Percentiles rank a stretch among this genome's conserved stretches.
These are phyloP conservation scores for Dynastes maya DNA, from an alignment of 2,888 invertebrate genomes.

Conservation along the genomic window DNA sequence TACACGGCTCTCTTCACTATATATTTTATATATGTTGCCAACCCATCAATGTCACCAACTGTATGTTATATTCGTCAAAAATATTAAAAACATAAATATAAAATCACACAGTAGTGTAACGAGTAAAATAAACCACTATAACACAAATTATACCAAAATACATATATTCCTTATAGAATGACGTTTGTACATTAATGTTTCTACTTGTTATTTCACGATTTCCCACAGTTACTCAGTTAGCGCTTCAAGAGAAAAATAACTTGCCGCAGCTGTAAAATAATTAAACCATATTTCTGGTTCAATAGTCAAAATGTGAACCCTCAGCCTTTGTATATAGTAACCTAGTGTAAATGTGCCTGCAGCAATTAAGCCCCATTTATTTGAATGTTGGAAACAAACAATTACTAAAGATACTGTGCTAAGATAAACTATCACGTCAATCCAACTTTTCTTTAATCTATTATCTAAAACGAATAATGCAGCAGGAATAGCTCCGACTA, in stretches of 20 bases:
- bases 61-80: too few species aligned
- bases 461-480: constrained; percentile 28
- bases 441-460: constrained; percentile 36
- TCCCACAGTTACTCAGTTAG: not conserved
- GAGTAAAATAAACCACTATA: too few species aligned
- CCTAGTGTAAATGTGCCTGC: constrained; percentile 27
- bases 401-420: constrained; percentile 16
- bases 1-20: too few species aligned
- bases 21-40: too few species aligned
- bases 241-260: not conserved
- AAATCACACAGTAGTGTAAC: too few species aligned
- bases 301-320: not conserved
- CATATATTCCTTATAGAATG: too few species aligned
- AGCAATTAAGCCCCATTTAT: constrained; percentile 13
- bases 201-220: not conserved
- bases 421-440: constrained; percentile 41
- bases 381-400: constrained; percentile 18
- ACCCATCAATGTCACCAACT: too few species aligned
- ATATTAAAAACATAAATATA: too few species aligned
- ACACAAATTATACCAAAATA: too few species aligned
- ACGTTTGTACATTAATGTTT: not conserved
- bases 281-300: constrained; percentile 31
- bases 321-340: constrained; percentile 19
- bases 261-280: constrained; percentile 8
- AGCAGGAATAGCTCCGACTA: constrained; percentile 45